A percentile compares a stretch with the other conserved stretches of the same genome.
These are phyloP conservation scores for Bombus affinis DNA, from an alignment of 1,140 invertebrate species.

Conservation along the genomic window DNA sequence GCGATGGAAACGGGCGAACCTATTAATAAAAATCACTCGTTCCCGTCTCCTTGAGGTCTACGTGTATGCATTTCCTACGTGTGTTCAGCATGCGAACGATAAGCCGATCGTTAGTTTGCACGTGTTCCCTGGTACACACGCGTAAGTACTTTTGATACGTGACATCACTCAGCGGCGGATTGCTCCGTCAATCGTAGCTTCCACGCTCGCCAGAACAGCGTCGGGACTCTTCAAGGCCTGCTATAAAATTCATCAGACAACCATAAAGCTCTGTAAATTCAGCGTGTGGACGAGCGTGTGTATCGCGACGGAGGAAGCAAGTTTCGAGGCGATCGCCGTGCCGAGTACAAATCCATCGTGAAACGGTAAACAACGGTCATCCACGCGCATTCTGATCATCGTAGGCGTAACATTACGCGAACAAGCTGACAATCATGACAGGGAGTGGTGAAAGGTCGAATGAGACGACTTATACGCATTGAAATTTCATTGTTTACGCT, in stretches of 20 bases:
- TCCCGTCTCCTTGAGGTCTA: conserved; percentile 51
- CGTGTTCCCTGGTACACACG: conserved; percentile 36
- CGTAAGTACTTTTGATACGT: conserved; percentile 62
- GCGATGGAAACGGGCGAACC: conserved; percentile 26
- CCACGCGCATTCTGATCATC: background rate
- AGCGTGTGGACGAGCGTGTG: background rate
- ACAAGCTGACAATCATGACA: background rate
- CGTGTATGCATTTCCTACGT: conserved; percentile 45
- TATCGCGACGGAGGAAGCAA: background rate
- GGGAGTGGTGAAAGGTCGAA: background rate
- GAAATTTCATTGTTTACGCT: background rate
- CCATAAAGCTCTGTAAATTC: conserved; percentile 51
- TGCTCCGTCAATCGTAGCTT: conserved; percentile 9
- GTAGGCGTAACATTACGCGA: background rate
- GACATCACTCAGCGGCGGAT: conserved; percentile 55
- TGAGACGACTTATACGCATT: background rate
- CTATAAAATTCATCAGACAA: conserved; percentile 46
- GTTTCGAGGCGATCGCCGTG: background rate
- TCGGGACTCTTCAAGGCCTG: conserved; percentile 42
- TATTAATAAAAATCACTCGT: conserved; percentile 60
- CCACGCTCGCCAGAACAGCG: conserved; percentile 19
- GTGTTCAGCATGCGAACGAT: conserved; percentile 57
- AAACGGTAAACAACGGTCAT: background rate
- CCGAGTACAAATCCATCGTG: too few species aligned
- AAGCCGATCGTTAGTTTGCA: conserved; percentile 57